Conservation (phyloP, 92 coral and sea anemone genomes). For the Hydrozoanthus gracilis region DNA sequence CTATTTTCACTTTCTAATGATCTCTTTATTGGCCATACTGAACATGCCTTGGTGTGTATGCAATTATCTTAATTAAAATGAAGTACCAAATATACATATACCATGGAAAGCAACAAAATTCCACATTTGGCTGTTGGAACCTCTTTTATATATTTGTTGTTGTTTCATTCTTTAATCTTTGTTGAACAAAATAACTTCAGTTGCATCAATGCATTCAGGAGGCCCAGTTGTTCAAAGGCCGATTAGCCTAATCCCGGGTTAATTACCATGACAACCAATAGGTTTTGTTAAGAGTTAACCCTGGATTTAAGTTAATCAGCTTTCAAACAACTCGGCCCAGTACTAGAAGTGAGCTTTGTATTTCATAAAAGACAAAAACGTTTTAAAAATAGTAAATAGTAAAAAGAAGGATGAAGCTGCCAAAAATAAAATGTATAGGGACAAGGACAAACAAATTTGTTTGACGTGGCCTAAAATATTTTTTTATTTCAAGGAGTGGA, state of each 20-base stretch:
- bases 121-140: neutral
- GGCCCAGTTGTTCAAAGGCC: too few species aligned
- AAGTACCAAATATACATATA: constrained; percentile 11
- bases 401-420: neutral
- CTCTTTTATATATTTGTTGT: neutral
- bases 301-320: too few species aligned
- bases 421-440: neutral
- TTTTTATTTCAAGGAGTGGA: neutral
- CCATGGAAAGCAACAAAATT: neutral
- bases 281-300: too few species aligned
- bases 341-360: neutral
- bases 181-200: constrained; percentile 20
- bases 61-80: neutral
- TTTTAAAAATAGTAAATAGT: constrained; percentile 2
- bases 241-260: too few species aligned
- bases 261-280: too few species aligned
- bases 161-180: constrained; percentile 11
- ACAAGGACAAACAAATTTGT: neutral
- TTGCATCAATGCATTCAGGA: constrained; percentile 5
- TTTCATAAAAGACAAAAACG: neutral
- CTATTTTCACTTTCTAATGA: too few species aligned
- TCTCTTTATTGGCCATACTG: too few species aligned
- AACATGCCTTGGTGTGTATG: neutral
- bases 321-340: too few species aligned
- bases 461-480: neutral